phyloP scores from a whole-genome alignment of 2,113 vertebrate species.

The Hippolais icterina region DNA sequence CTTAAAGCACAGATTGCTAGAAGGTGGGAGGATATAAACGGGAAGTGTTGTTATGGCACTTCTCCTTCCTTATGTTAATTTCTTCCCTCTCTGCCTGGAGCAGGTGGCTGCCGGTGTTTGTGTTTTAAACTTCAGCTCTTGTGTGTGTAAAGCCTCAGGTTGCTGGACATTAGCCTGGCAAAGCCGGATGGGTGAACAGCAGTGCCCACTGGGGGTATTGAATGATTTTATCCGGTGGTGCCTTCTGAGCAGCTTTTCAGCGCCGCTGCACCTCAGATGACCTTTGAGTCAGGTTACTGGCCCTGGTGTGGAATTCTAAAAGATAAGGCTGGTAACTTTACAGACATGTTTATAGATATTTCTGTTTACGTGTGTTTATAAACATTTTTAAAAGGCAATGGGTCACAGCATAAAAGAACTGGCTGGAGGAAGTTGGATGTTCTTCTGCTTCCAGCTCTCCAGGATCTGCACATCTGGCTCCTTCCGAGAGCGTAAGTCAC shows the following conservation, averaged over 20 bases:
- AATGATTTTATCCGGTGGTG: accelerated
- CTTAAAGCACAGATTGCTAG: not conserved
- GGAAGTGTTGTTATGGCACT: not conserved
- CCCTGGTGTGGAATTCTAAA: not conserved
- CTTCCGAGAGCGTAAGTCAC: not conserved
- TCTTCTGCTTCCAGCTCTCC: accelerated
- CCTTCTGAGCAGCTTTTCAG: not conserved
- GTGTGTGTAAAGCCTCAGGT: not conserved
- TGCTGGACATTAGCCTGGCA: accelerated
- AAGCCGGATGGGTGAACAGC: not conserved
- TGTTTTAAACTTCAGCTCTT: not conserved
- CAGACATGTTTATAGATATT: not conserved
- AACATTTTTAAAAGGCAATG: not conserved
- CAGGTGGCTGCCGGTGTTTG: not conserved
- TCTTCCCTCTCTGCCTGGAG: not conserved
- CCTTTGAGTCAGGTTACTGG: not conserved
- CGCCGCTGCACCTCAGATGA: not conserved
- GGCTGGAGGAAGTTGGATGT: not conserved
- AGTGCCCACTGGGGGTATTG: accelerated
- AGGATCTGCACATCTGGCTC: no score
- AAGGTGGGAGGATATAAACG: not conserved
- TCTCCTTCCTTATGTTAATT: not conserved
- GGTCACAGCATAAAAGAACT: not conserved
- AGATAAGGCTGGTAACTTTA: not conserved
- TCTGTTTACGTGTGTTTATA: not conserved